These are phyloP conservation scores for Trichogramma evanescens DNA, from an alignment of 2,888 invertebrate genomes.

Conservation along the genomic window DNA sequence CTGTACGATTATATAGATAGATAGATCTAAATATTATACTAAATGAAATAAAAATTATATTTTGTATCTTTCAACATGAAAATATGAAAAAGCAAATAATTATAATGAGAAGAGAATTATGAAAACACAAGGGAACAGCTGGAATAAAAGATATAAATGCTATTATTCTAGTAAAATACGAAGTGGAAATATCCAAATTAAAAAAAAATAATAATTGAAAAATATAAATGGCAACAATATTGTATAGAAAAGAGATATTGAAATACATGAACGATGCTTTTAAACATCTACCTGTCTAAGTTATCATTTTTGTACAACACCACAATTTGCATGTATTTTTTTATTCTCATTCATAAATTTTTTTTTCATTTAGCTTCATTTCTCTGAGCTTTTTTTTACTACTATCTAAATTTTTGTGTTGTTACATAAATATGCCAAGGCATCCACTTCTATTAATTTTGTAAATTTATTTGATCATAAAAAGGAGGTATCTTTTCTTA, in stretches of 20 bases:
- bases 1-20: conserved; percentile 15
- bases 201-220: background rate
- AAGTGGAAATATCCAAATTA: background rate
- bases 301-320: conserved; percentile 24
- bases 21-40: conserved; percentile 15
- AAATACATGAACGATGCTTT: conserved; percentile 48
- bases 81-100: no score
- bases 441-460: no score
- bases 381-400: no score
- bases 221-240: conserved; percentile 44
- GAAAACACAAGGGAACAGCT: background rate
- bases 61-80: no score
- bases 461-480: conserved; percentile 6
- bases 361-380: no score
- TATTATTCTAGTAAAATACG: background rate
- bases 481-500: conserved; percentile 1
- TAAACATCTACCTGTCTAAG: conserved; percentile 45
- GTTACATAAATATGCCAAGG: no score
- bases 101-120: no score
- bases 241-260: conserved; percentile 49
- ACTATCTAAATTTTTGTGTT: no score
- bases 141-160: background rate
- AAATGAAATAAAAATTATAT: no score
- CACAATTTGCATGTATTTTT: background rate
- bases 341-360: no score